Percentiles rank a stretch among this genome's conserved stretches.
These are phyloP conservation scores for Euura lappo DNA, from an alignment of 1,140 invertebrate genomes.

Conservation along the genomic window DNA sequence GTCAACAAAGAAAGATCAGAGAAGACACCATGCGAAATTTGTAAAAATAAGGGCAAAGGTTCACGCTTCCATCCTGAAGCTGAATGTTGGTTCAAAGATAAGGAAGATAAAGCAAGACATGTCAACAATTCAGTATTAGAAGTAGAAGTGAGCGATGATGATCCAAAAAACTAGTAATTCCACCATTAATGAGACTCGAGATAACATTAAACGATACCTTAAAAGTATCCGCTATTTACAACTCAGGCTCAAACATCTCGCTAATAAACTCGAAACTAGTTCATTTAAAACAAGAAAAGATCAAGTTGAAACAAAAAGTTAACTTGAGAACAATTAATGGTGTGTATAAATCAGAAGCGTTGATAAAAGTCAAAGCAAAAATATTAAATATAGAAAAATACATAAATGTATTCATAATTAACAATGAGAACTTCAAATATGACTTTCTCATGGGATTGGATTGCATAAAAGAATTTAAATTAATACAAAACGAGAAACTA, in stretches of 20 bases:
- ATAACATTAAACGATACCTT: slow-evolving; percentile 33
- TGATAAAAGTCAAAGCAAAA: slow-evolving; percentile 20
- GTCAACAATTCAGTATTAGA: slow-evolving; percentile 40
- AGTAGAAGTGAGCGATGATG: slow-evolving; percentile 32
- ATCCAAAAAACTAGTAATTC: slow-evolving; percentile 45
- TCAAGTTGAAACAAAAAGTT: slow-evolving; percentile 18
- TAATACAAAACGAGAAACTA: background rate
- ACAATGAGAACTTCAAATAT: background rate
- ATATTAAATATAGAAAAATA: background rate
- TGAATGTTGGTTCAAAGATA: slow-evolving; percentile 35
- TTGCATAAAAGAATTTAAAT: background rate
- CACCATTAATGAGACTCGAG: slow-evolving; percentile 44
- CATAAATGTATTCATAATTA: background rate
- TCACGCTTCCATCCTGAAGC: slow-evolving; percentile 33
- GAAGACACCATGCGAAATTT: slow-evolving; percentile 32
- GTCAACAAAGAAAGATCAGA: slow-evolving; percentile 17
- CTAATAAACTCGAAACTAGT: slow-evolving; percentile 39
- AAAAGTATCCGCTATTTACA: slow-evolving; percentile 31
- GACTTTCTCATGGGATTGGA: background rate
- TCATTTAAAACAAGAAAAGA: slow-evolving; percentile 28
- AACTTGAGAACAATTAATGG: slow-evolving; percentile 34
- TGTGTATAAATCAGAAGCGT: slow-evolving; percentile 27
- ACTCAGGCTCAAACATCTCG: slow-evolving; percentile 38
- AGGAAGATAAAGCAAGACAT: slow-evolving; percentile 21
- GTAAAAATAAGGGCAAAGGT: slow-evolving; percentile 38